Evolutionary conservation across 2,797 vertebrate species (phyloP).

Genomic region (Aldrovandia affinis): DNA sequence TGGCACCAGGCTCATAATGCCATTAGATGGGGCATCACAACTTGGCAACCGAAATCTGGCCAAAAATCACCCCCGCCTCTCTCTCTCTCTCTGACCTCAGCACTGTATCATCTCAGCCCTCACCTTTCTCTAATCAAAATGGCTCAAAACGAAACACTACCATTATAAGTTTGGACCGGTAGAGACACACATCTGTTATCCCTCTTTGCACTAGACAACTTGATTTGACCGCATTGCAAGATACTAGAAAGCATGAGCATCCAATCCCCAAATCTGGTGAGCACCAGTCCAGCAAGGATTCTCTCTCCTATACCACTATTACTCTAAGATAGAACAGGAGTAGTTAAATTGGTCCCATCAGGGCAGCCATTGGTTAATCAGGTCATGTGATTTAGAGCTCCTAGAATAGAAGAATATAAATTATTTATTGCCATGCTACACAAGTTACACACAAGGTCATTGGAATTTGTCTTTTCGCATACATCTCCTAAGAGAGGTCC

Average conservation of each 20-base stretch:
- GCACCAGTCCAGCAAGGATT: background rate
- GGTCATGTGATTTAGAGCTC: background rate
- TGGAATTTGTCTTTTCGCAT: too few species aligned
- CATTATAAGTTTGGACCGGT: background rate
- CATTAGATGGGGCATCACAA: too few species aligned
- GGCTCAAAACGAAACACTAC: background rate
- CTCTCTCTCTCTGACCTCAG: background rate
- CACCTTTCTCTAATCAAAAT: background rate
- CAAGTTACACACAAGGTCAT: too few species aligned
- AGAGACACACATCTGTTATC: background rate
- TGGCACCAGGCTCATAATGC: too few species aligned
- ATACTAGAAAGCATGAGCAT: background rate
- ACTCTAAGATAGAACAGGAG: slow-evolving; percentile 4
- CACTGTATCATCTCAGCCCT: background rate
- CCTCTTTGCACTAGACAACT: background rate
- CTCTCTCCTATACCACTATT: slow-evolving; percentile 5
- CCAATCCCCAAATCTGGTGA: background rate
- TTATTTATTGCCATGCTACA: too few species aligned
- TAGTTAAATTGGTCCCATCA: slow-evolving; percentile 7
- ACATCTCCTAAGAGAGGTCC: too few species aligned
- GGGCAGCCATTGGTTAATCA: slow-evolving; percentile 24
- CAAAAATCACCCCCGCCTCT: background rate
- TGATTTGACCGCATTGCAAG: background rate
- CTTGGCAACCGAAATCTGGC: too few species aligned
- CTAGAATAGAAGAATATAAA: too few species aligned